Base-by-base conservation (phyloP, 2,797 vertebrate species). In the Danio kyathit region DNA sequence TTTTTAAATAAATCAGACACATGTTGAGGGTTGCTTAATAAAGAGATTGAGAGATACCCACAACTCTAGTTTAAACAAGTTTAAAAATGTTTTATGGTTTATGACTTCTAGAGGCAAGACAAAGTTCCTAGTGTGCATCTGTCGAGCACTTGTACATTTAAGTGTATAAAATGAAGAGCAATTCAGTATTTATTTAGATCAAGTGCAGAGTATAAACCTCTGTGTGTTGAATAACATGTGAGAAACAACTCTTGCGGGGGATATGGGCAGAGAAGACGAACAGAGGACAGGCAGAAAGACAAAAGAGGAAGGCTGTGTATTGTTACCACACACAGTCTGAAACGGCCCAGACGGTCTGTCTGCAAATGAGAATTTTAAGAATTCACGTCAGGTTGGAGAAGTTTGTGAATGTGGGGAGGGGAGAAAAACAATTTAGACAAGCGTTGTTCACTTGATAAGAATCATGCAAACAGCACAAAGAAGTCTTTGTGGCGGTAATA, bases 351-450 rank as follows among this genome's bases (percentile, higher is more conserved):
- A 78, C 56, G 5, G 8, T 48, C 19, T 12, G 63, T 44, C 61
- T 74, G 16, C 19, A 52, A 65, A 61, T 17, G 41, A 64, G 48
- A 74, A 69, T 74, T 57, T n/a, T 6, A 63, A 48, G 49, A 76
- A 80, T 75, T 48, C 11, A 6, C 9, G 6, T 40, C 51, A 74
- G 19, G 11, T 49, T 80, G 13, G 48, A 65, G 43, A 79, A n/a
- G 21, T 52, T 76, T 9, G 54, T 43, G 12, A n/a, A 41, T 11
- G 40, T 2, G 4, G 16, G 5, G 13, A 38, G 49, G 61, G 29
- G 29, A 63, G 72, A 16, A 49, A 5, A 3, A 16, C 41, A 56
- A 51, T 66, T 56, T 29, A 67, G 29, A 13, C 56, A 78, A 17
- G 17, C 40, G 57, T 57, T 51, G 63, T 38, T 64, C 43, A 9